phyloP scores from a whole-genome alignment of 1,140 invertebrate species.

The Eubasilissa regina region DNA sequence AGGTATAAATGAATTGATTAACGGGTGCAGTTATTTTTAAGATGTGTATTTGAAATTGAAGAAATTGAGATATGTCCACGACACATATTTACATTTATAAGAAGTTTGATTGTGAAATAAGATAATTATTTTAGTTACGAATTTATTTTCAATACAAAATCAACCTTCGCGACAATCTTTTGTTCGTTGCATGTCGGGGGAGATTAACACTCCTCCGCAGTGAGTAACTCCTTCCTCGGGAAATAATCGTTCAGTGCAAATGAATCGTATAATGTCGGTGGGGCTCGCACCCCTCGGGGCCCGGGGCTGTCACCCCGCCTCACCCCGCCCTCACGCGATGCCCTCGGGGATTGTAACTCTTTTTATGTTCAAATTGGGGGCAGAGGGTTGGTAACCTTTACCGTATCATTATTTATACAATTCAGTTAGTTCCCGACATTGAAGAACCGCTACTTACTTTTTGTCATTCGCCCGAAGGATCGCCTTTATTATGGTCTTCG shows the following conservation, averaged over 20 bases:
- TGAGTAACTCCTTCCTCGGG: constrained; percentile 41
- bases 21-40: no score
- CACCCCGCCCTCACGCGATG: constrained; percentile 53
- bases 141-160: no score
- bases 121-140: no score
- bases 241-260: constrained; percentile 57
- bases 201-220: constrained; percentile 18
- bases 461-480: constrained; percentile 16
- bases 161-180: not conserved
- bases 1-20: no score
- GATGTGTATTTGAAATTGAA: no score
- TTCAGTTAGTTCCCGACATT: constrained; percentile 54
- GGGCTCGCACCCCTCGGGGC: constrained; percentile 25
- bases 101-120: no score
- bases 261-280: constrained; percentile 58
- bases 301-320: constrained; percentile 5
- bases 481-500: constrained; percentile 46
- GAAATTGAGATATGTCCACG: no score
- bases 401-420: constrained; percentile 61
- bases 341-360: constrained; percentile 60
- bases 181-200: constrained; percentile 24
- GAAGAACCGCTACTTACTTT: constrained; percentile 49
- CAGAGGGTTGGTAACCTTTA: constrained; percentile 54
- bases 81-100: no score
- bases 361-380: constrained; percentile 58